Evolutionary conservation across 2,113 vertebrate genomes (phyloP).

Genomic region (Hyla sarda): DNA sequence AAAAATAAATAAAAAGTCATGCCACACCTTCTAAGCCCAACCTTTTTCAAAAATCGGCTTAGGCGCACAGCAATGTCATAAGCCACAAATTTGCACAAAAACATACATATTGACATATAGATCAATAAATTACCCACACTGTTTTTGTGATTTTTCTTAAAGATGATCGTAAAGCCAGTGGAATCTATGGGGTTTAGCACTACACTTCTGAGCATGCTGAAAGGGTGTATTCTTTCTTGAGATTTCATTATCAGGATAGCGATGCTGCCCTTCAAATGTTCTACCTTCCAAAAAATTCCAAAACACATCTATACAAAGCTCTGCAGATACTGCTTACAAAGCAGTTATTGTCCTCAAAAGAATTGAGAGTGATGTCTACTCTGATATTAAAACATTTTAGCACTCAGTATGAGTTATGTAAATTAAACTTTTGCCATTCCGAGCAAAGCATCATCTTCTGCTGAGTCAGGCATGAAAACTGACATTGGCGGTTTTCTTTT

Average conservation of each 20-base stretch:
- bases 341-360: conserved; percentile 55
- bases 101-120: no score
- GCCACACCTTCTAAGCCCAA: no score
- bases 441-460: conserved; percentile 75
- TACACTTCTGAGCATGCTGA: no score
- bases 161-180: no score
- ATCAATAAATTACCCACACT: no score
- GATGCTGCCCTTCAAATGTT: conserved; percentile 52
- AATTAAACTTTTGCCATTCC: conserved; percentile 81
- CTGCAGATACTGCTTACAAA: conserved; percentile 53
- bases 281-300: conserved; percentile 35
- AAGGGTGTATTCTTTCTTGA: neutral
- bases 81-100: no score
- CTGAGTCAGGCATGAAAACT: conserved; percentile 78
- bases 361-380: conserved; percentile 74
- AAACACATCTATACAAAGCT: conserved; percentile 28
- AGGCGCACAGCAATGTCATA: no score
- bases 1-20: no score
- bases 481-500: conserved; percentile 79
- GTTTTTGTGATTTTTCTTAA: no score
- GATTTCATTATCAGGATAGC: neutral
- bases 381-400: conserved; percentile 76
- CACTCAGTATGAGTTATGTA: conserved; percentile 76
- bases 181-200: neutral
- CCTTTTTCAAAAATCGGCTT: no score